phyloP scores from a whole-genome alignment of 2,113 vertebrate species.

The Ellobius talpinus region DNA sequence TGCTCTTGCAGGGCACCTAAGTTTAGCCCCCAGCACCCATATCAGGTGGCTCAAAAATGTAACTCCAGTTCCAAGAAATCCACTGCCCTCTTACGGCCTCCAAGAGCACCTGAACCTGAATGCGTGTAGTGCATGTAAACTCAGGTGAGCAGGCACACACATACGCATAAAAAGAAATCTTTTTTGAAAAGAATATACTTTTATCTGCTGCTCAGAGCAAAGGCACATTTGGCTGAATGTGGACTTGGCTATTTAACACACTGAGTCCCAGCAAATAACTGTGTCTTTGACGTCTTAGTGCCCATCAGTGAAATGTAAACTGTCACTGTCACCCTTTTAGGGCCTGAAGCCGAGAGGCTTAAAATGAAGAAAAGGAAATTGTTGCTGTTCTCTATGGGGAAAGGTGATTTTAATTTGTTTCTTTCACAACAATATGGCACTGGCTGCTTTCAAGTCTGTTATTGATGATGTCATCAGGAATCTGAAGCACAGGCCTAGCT shows the following conservation, averaged over 20 bases:
- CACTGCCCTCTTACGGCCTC: background rate
- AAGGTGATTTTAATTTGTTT: slow-evolving; percentile 11
- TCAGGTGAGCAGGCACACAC: background rate
- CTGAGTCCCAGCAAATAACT: background rate
- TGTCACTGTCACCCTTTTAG: background rate
- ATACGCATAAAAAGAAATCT: background rate
- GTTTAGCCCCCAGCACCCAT: background rate
- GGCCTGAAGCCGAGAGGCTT: background rate
- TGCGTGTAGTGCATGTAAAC: background rate
- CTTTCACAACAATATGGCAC: background rate
- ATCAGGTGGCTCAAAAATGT: background rate
- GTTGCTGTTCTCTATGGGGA: background rate
- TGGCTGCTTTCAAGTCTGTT: background rate
- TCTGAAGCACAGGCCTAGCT: background rate
- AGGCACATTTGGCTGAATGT: background rate
- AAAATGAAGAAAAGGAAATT: slow-evolving; percentile 37
- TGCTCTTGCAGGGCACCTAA: background rate
- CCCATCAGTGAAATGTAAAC: slow-evolving; percentile 56
- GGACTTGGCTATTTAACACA: slow-evolving; percentile 15
- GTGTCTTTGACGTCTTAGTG: background rate
- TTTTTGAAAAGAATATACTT: background rate
- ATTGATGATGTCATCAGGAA: background rate
- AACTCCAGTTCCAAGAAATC: background rate
- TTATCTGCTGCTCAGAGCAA: too few relatives aligned
- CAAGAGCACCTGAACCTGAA: too few relatives aligned